Evolutionary conservation across 2,113 vertebrate species (phyloP).

Genomic region (Euleptes europaea): DNA sequence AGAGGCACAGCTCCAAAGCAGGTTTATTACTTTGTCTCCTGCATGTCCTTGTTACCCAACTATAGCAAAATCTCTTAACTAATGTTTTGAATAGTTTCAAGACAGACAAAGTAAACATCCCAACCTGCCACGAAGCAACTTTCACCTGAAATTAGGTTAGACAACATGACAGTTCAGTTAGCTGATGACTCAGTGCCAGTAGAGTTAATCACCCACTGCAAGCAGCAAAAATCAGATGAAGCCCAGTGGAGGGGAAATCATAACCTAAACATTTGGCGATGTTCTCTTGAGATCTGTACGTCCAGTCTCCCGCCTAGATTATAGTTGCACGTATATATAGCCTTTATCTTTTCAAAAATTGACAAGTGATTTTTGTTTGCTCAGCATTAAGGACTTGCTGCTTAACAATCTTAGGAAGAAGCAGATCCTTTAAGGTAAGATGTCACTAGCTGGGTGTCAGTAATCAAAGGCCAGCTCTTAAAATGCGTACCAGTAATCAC

Average conservation of each 20-base stretch:
- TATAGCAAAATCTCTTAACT: not conserved
- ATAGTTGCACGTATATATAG: not conserved
- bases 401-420: slow-evolving; percentile 5
- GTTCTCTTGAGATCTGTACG: not conserved
- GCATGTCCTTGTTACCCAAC: not conserved
- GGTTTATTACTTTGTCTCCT: not conserved
- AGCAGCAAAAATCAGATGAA: not conserved
- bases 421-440: slow-evolving; percentile 3
- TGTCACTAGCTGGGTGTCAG: not conserved
- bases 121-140: not conserved
- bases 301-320: not conserved
- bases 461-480: not conserved
- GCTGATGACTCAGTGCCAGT: not conserved
- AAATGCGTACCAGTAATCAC: slow-evolving; percentile 22
- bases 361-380: not conserved
- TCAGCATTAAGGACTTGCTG: not conserved
- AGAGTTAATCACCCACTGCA: not conserved
- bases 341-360: slow-evolving; percentile 18
- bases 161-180: slow-evolving; percentile 4
- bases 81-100: not conserved
- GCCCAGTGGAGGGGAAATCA: not conserved
- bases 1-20: not conserved
- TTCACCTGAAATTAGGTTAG: slow-evolving; percentile 2
- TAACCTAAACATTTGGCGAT: slow-evolving; percentile 9
- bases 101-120: not conserved